Evolutionary conservation across 2,888 invertebrate species (phyloP), one percentile per base, ranked within the genome.

Genomic region (Leptothorax acervorum): DNA sequence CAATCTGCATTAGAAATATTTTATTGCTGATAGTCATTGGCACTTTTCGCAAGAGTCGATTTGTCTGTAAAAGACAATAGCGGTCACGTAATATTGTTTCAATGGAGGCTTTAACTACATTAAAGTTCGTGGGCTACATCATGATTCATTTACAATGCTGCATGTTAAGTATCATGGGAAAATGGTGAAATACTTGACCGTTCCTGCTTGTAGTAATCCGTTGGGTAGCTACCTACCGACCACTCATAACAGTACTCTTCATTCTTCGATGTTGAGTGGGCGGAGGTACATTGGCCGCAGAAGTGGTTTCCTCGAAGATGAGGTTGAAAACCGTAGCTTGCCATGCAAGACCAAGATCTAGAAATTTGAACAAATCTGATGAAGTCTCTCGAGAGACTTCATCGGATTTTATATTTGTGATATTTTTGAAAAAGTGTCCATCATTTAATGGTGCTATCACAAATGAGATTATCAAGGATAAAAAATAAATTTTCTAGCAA

Each of bases 111-210:
- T 74, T 60, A 57, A 42, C 28, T 18, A 76, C 57, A 65, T 35
- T 9, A 45, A 66, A 78, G 89, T 89, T 86, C 81, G 74, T 55
- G 62, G 66, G 45, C 79, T 62, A 45, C 70, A 65, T 81, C 73
- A 70, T 87, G 89, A 87, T 90, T 90, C 86, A 84, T 85, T 82
- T 79, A 75, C 89, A 85, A 85, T 88, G 84, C 87, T 84, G 90
- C 88, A 86, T 90, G 90, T 86, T 90, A 88, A 90, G 90, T 89
- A 85, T 73, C 87, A 90, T 91, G 91, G 89, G 90, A 92, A 92
- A 91, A 89, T 82, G 82, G 85, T 82, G 75, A 86, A 71, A 83
- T 89, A 85, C 62, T 83, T 81, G 74, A 42, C 86, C 78, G 31
- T 63, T 48, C 42, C 70, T 83, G 39, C 57, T 79, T 75, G 63